phyloP scores from a whole-genome alignment of 2,888 invertebrate genomes.

The Zhuqinia jingwanae region DNA sequence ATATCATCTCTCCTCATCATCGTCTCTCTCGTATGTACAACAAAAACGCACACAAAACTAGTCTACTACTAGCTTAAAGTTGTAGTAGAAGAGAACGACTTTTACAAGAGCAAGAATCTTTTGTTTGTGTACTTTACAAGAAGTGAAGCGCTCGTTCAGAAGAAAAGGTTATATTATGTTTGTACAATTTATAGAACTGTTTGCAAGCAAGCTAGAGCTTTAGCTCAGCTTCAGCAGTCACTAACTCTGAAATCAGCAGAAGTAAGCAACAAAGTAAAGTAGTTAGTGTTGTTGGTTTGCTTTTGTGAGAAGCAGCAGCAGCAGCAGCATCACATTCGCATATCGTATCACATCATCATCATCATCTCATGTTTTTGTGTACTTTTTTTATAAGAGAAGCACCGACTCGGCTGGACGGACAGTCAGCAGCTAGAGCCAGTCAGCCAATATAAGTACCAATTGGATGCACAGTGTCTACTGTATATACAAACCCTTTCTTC shows the following conservation, averaged over 20 bases:
- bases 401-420: constrained; percentile 10
- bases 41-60: background rate
- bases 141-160: background rate
- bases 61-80: background rate
- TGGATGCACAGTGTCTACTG: constrained; percentile 25
- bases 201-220: too few relatives aligned
- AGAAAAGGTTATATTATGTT: constrained; percentile 54
- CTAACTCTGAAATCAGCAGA: constrained; percentile 45
- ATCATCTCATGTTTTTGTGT: constrained; percentile 17
- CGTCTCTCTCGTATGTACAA: background rate
- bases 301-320: constrained; percentile 16
- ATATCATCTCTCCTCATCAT: too few relatives aligned
- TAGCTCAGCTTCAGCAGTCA: background rate
- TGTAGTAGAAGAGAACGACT: constrained; percentile 4
- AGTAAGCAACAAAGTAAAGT: constrained; percentile 55
- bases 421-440: constrained; percentile 23
- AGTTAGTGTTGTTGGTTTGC: constrained; percentile 47
- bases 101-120: constrained; percentile 24
- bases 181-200: constrained; percentile 16
- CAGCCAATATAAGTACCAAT: constrained; percentile 53
- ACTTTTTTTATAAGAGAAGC: constrained; percentile 7
- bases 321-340: constrained; percentile 29
- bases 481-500: constrained; percentile 15
- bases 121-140: constrained; percentile 35
- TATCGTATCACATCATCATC: constrained; percentile 40